Evolutionary conservation across 2,888 invertebrate genomes (phyloP), one percentile per base, ranked within the genome.

Genomic region (Drosophila acutilabella): DNA sequence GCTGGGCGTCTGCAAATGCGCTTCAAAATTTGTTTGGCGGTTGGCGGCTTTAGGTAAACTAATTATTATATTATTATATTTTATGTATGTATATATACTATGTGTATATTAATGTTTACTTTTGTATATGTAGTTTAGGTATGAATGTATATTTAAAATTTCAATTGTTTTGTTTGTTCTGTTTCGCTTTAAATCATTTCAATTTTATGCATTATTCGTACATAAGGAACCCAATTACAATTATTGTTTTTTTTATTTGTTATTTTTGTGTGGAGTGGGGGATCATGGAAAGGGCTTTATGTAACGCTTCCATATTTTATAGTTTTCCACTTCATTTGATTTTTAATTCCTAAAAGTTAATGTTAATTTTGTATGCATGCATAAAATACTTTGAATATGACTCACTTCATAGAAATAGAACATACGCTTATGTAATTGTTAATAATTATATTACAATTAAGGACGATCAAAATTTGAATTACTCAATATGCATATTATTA

Each of bases 1-100:
- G 83, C 83, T 83, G 89, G 44, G 83, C 83, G 83, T 89, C 84
- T 83, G 84, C 70, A 78, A 83, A 83, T 83, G 89, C 83, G 84
- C 74, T 80, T 81, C 74, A 74, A 88, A 85, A 82, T 78, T 87
- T 85, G 80, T 88, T 83, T 83, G 83, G 89, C 82, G 89, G 78
- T 89, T 83, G 87, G 65, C 76, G 81, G 76, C 60, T 64, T 57
- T 77, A 78, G 50, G 51, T 75, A 53, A 44, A 64, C 66, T 71
- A 64, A 65, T 52, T 48, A 48, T 45, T 64, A 62, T 47, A n/a
- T 76, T 69, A 85, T 64, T 73, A 62, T 69, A 65, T 70, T 41
- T 54, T 71, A 54, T 67, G 23, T 60, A 68, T 70, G 48, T 71
- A 36, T 2, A 13, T 36, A 36, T 36, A 13, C 36, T 30, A 44